Evolutionary conservation across 2,797 vertebrate genomes (phyloP).

Genomic region (Acanthis flammea): DNA sequence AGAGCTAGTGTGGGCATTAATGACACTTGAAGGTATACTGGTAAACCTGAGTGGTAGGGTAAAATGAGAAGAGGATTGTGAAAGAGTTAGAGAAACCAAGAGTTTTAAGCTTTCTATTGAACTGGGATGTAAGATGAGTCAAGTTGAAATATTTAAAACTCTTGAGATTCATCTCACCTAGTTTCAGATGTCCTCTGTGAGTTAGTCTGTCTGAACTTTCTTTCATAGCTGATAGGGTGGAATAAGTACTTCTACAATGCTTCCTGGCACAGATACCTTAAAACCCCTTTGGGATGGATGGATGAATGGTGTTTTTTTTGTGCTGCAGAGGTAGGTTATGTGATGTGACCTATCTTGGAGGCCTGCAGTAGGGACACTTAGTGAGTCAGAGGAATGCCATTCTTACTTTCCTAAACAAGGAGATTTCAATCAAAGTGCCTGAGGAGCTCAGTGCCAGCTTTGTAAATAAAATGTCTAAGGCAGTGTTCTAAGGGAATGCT

Average conservation of each 20-base stretch:
- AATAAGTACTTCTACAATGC: background rate
- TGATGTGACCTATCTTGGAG: background rate
- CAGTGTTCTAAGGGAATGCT: background rate
- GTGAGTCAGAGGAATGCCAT: background rate
- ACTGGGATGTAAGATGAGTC: background rate
- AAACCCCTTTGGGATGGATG: background rate
- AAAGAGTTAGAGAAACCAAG: background rate
- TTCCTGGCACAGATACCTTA: background rate
- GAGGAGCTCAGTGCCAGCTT: background rate
- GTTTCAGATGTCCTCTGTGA: background rate
- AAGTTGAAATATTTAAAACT: background rate
- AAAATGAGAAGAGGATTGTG: background rate
- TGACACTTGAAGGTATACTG: background rate
- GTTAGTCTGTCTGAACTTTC: background rate
- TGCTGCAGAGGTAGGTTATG: background rate
- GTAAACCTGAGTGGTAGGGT: background rate
- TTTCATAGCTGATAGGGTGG: background rate
- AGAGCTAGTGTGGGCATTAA: background rate
- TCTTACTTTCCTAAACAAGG: background rate
- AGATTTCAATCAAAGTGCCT: background rate
- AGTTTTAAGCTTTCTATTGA: background rate
- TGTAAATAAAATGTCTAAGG: background rate
- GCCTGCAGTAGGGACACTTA: background rate
- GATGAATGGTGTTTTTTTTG: background rate
- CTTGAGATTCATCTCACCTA: background rate